Conservation (phyloP, 2,888 invertebrate species). For the Cyrtodaria siliqua region DNA sequence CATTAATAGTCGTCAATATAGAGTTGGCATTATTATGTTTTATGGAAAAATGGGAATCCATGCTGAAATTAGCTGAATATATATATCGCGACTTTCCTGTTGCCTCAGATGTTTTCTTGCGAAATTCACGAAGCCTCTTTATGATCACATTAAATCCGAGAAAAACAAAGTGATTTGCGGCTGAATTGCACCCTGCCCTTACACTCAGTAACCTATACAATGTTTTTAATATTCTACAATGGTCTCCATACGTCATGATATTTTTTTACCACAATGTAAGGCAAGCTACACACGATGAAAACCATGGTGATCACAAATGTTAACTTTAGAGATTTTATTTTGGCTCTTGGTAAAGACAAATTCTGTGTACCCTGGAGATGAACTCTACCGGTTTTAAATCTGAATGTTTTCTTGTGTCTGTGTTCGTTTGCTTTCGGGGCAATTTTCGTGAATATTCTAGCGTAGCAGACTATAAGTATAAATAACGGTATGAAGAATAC, state of each 20-base stretch:
- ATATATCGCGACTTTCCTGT: conserved; percentile 44
- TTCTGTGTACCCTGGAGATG: conserved; percentile 82
- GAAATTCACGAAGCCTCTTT: conserved; percentile 40
- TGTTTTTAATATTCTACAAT: conserved; percentile 61
- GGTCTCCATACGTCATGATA: conserved; percentile 83
- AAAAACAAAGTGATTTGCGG: conserved; percentile 84
- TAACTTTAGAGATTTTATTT: conserved; percentile 85
- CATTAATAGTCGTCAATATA: no score
- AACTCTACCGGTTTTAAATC: conserved; percentile 65
- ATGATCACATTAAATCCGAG: conserved; percentile 82
- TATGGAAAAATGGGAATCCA: conserved; percentile 49
- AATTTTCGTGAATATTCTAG: conserved; percentile 83
- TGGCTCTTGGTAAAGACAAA: conserved; percentile 84
- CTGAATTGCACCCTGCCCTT: conserved; percentile 84
- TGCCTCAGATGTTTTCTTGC: conserved; percentile 32
- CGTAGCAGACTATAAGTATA: conserved; percentile 81
- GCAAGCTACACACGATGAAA: conserved; percentile 72
- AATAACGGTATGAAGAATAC: conserved; percentile 82
- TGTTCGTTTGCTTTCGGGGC: conserved; percentile 78
- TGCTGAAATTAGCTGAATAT: conserved; percentile 56
- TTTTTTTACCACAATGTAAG: conserved; percentile 76
- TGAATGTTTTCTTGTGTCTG: conserved; percentile 43
- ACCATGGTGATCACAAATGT: conserved; percentile 82
- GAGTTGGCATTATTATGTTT: no score
- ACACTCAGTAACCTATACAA: conserved; percentile 80